A percentile compares a stretch with the other conserved stretches of the same genome.
These are phyloP conservation scores for Blera fallax DNA, from an alignment of 2,888 invertebrate species.

Conservation along the genomic window DNA sequence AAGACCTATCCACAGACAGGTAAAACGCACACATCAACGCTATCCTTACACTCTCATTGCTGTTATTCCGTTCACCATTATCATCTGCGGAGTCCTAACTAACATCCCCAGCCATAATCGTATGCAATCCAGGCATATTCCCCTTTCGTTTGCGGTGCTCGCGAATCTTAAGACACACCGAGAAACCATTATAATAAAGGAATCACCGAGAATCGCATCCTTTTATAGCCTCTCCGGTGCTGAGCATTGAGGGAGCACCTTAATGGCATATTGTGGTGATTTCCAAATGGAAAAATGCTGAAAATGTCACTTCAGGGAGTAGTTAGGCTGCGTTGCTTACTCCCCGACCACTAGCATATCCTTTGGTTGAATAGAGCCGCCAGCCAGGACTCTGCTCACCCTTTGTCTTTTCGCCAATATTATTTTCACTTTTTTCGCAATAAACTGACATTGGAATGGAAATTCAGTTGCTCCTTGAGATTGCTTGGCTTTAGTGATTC, in stretches of 20 bases:
- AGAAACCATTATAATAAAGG: constrained; percentile 72
- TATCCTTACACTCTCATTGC: constrained; percentile 37
- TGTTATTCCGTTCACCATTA: constrained; percentile 1
- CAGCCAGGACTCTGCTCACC: constrained; percentile 16
- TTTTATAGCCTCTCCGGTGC: constrained; percentile 68
- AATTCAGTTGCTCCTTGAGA: constrained; percentile 64
- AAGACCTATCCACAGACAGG: constrained; percentile 53
- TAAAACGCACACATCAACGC: constrained; percentile 32
- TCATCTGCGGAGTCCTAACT: constrained; percentile 4
- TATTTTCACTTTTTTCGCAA: constrained; percentile 51
- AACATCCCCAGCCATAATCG: not conserved
- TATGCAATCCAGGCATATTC: constrained; percentile 27
- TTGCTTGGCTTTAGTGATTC: constrained; percentile 21
- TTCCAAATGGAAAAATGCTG: constrained; percentile 78
- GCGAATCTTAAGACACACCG: constrained; percentile 42
- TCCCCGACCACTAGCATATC: constrained; percentile 34
- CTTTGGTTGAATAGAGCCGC: constrained; percentile 45
- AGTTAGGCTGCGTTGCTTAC: constrained; percentile 75
- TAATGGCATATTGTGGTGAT: constrained; percentile 82
- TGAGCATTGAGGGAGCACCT: constrained; percentile 76
- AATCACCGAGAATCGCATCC: constrained; percentile 72
- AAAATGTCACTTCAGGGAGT: constrained; percentile 82
- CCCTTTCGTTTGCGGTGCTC: constrained; percentile 30
- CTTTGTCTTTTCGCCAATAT: constrained; percentile 46
- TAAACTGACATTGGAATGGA: constrained; percentile 64